phyloP scores from a whole-genome alignment of 2,888 invertebrate genomes.

The Cantharis rustica region DNA sequence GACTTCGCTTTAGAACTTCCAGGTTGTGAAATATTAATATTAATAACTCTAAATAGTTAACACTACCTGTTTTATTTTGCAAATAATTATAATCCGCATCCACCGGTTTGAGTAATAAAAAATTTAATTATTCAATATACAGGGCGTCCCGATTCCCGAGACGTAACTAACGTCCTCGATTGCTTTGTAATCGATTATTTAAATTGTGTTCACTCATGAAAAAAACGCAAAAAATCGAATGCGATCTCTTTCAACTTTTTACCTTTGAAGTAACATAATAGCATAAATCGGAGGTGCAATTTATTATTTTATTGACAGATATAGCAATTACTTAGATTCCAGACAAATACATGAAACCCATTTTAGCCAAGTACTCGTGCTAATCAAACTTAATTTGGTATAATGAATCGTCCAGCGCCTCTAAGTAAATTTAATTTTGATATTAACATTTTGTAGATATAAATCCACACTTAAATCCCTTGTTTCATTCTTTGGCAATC shows the following conservation, averaged over 20 bases:
- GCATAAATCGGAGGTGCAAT: neutral
- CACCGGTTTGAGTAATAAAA: neutral
- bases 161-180: neutral
- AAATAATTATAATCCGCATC: too few relatives aligned
- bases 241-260: neutral
- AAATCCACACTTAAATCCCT: conserved; percentile 40
- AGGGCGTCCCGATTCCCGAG: neutral
- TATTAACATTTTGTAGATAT: conserved; percentile 32
- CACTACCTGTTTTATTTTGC: neutral
- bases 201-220: neutral
- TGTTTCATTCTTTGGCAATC: conserved; percentile 49
- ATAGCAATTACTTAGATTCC: conserved; percentile 19
- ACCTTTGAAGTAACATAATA: neutral
- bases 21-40: neutral
- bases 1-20: neutral
- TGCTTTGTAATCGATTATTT: neutral
- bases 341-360: conserved; percentile 16
- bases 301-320: neutral
- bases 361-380: conserved; percentile 30
- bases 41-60: neutral
- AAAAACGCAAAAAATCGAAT: neutral
- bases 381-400: conserved; percentile 48
- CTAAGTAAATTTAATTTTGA: neutral
- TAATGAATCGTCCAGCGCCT: conserved; percentile 40
- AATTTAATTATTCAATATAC: neutral